Conservation (phyloP, 2,797 vertebrate genomes). For the Glossophaga mutica region DNA sequence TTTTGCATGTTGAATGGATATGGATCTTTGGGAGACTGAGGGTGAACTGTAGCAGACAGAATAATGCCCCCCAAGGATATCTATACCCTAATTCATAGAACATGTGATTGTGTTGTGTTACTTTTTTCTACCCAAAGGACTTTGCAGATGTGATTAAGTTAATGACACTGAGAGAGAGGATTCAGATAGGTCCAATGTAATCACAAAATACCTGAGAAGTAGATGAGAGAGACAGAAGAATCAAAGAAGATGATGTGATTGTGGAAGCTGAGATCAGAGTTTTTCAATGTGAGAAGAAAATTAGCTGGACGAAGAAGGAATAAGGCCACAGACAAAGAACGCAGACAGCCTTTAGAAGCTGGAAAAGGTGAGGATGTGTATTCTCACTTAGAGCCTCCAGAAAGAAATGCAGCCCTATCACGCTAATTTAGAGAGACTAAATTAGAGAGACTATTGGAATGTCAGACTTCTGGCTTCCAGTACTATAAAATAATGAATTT, state of each 20-base stretch:
- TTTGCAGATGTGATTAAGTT: neutral
- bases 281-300: neutral
- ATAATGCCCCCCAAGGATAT: neutral
- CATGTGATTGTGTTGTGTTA: neutral
- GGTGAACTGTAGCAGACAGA: neutral
- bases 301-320: neutral
- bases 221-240: neutral
- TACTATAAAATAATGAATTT: neutral
- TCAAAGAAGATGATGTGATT: neutral
- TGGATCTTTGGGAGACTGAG: neutral
- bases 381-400: neutral
- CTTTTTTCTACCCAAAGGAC: neutral
- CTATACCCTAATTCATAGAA: neutral
- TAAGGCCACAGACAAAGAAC: neutral
- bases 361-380: neutral
- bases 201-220: neutral
- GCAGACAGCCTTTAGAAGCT: neutral
- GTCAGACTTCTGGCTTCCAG: neutral
- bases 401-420: neutral
- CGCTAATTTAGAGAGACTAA: neutral
- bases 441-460: neutral
- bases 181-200: neutral
- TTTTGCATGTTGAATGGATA: neutral
- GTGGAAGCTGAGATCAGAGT: neutral
- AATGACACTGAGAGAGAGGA: neutral